Percentiles rank a stretch among this genome's conserved stretches.
These are phyloP conservation scores for Sterrhoptilus dennistouni DNA, from an alignment of 2,113 vertebrate genomes.

Conservation along the genomic window DNA sequence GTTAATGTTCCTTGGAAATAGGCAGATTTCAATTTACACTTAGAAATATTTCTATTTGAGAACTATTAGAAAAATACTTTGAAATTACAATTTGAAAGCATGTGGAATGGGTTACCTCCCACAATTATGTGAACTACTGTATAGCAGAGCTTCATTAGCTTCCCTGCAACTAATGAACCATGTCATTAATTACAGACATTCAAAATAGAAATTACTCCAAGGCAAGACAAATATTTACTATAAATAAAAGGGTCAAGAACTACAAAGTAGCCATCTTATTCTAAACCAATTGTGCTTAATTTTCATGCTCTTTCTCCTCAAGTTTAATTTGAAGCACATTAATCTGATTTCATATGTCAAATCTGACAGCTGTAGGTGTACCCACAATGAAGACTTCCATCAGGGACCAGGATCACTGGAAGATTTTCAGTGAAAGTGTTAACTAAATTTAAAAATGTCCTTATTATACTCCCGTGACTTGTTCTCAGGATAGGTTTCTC, in stretches of 20 bases:
- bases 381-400: neutral
- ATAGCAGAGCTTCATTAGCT: constrained; percentile 43
- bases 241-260: constrained; percentile 70
- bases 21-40: constrained; percentile 48
- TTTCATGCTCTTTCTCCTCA: constrained; percentile 41
- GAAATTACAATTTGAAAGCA: constrained; percentile 57
- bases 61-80: constrained; percentile 65
- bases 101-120: constrained; percentile 74
- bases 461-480: neutral
- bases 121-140: constrained; percentile 68
- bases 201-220: constrained; percentile 70
- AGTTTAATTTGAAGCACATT: constrained; percentile 62
- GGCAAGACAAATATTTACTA: constrained; percentile 70
- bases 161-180: constrained; percentile 72
- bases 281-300: constrained; percentile 52
- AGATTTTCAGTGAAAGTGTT: neutral
- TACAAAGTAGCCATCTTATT: constrained; percentile 64
- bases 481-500: neutral
- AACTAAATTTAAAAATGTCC: neutral
- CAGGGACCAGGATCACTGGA: neutral
- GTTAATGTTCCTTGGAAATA: constrained; percentile 43
- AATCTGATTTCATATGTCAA: constrained; percentile 57
- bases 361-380: constrained; percentile 23
- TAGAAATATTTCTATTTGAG: constrained; percentile 61
- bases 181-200: constrained; percentile 80